phyloP scores from a whole-genome alignment of 1,140 invertebrate species.

The Panagrolaimus sp. region DNA sequence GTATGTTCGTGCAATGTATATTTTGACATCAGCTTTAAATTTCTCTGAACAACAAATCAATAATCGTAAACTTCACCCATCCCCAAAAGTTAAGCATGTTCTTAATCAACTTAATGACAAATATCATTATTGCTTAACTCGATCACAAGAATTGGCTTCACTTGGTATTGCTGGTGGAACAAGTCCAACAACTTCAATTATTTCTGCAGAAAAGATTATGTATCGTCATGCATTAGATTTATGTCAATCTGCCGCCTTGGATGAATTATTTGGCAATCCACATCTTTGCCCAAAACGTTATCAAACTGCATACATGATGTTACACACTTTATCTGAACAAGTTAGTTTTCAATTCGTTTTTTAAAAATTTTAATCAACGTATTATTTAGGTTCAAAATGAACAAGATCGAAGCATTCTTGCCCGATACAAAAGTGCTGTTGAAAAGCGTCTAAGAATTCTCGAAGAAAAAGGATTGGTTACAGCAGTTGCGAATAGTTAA shows the following conservation, averaged over 20 bases:
- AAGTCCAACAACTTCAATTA: conserved; percentile 50
- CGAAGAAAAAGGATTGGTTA: conserved; percentile 77
- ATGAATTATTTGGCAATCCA: conserved; percentile 91
- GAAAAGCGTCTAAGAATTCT: conserved; percentile 80
- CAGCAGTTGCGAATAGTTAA: conserved; percentile 59
- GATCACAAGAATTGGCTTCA: conserved; percentile 58
- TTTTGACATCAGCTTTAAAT: conserved; percentile 82
- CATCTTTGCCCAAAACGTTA: conserved; percentile 85
- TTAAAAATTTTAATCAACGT: background rate
- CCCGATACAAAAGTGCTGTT: conserved; percentile 79
- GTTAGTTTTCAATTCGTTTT: conserved; percentile 62
- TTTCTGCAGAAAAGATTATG: conserved; percentile 58
- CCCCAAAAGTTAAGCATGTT: conserved; percentile 77
- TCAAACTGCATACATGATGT: conserved; percentile 89
- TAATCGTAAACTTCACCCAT: conserved; percentile 72
- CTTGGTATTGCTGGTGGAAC: conserved; percentile 48
- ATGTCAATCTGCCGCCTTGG: conserved; percentile 92
- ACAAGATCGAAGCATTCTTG: conserved; percentile 50
- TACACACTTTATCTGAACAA: conserved; percentile 91
- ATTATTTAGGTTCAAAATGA: conserved; percentile 55
- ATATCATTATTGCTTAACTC: conserved; percentile 57
- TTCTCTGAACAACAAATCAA: conserved; percentile 74
- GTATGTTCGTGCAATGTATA: conserved; percentile 79
- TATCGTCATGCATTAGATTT: conserved; percentile 62
- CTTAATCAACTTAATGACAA: conserved; percentile 58